Conservation (phyloP, 2,113 vertebrate genomes). For the Nibea albiflora region DNA sequence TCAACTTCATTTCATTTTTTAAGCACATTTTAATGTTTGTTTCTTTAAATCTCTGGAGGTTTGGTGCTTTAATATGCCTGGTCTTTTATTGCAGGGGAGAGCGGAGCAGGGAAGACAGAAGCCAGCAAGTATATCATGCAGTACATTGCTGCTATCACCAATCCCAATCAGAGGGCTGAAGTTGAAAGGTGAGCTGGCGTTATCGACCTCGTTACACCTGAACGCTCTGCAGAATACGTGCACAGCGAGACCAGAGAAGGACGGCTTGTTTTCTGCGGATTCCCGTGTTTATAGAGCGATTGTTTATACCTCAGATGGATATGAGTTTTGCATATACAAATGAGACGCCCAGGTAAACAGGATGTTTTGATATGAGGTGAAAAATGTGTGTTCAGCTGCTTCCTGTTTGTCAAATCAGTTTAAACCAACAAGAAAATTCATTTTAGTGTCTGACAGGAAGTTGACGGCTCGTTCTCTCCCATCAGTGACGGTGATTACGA, state of each 20-base stretch:
- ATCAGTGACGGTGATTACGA: background rate
- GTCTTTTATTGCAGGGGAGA: constrained; percentile 88
- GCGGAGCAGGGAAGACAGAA: constrained; percentile 97
- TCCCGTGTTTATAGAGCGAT: background rate
- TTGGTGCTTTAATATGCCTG: background rate
- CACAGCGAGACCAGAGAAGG: background rate
- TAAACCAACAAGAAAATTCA: background rate
- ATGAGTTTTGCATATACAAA: too few species aligned
- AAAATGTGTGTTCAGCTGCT: background rate
- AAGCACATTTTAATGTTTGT: background rate
- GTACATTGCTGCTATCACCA: constrained; percentile 99
- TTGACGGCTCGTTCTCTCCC: background rate
- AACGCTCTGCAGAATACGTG: background rate
- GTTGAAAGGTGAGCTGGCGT: constrained; percentile 91
- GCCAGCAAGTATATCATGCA: constrained; percentile 99
- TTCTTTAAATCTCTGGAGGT: background rate
- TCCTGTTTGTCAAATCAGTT: too few species aligned
- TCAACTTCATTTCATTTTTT: background rate
- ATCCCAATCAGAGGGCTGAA: constrained; percentile 95
- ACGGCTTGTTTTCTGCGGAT: background rate
- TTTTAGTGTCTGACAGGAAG: background rate
- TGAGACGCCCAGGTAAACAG: background rate
- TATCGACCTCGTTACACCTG: background rate
- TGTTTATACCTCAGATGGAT: background rate
- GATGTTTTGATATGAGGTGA: background rate